Evolutionary conservation across 2,113 vertebrate genomes (phyloP).

Genomic region (Pseudopodoces humilis): DNA sequence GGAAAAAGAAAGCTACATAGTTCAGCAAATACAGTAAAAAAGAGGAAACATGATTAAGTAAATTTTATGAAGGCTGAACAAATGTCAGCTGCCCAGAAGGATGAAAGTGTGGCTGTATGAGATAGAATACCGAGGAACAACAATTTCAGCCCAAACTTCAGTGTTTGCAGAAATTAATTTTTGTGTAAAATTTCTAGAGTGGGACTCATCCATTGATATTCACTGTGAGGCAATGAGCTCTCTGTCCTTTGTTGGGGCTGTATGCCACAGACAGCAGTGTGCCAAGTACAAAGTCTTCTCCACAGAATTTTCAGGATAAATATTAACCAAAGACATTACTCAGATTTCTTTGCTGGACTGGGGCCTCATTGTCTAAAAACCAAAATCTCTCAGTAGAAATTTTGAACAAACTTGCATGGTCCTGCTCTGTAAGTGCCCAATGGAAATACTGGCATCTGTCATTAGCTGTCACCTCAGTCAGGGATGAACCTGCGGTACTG

Average conservation of each 20-base stretch:
- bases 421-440: background rate
- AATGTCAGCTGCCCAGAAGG: conserved; percentile 22
- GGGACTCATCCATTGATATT: background rate
- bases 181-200: background rate
- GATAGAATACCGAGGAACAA: background rate
- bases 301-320: background rate
- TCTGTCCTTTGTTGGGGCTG: background rate
- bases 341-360: background rate
- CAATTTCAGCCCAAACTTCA: background rate
- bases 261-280: background rate
- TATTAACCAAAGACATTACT: background rate
- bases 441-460: background rate
- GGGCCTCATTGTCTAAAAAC: background rate
- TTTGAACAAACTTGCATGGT: background rate
- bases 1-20: background rate
- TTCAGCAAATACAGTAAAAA: conserved; percentile 21
- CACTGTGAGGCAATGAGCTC: background rate
- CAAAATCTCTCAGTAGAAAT: background rate
- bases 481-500: background rate
- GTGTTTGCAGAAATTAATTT: conserved; percentile 4
- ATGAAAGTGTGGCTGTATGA: background rate
- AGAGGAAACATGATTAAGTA: background rate
- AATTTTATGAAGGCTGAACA: conserved; percentile 30
- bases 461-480: background rate
- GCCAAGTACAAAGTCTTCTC: background rate